Evolutionary conservation across 2,797 vertebrate species (phyloP).

Genomic region (Gymnoscopelus microlampas): DNA sequence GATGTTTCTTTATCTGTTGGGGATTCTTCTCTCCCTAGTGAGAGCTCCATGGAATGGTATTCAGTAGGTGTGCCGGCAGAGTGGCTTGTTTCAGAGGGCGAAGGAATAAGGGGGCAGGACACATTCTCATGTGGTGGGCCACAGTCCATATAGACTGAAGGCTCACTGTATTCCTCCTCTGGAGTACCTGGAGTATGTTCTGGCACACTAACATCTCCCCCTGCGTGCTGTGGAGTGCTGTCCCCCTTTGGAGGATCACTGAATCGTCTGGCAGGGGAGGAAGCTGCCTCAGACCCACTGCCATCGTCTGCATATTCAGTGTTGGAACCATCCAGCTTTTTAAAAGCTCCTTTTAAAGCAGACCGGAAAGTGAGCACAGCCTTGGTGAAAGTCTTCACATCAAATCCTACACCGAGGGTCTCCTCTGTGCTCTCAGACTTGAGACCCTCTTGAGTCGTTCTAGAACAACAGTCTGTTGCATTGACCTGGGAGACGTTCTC

Average conservation of each 20-base stretch:
- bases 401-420: constrained; percentile 81
- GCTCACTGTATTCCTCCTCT: constrained; percentile 70
- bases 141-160: constrained; percentile 58
- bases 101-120: constrained; percentile 56
- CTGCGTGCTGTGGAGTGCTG: constrained; percentile 62
- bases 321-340: constrained; percentile 84
- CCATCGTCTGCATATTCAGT: constrained; percentile 78
- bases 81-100: constrained; percentile 55
- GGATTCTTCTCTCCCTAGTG: constrained; percentile 50
- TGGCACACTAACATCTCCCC: constrained; percentile 69
- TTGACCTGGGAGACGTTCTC: constrained; percentile 55
- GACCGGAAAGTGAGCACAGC: constrained; percentile 88
- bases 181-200: constrained; percentile 73
- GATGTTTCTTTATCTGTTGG: constrained; percentile 54
- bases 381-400: constrained; percentile 86
- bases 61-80: constrained; percentile 67
- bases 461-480: constrained; percentile 50
- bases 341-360: constrained; percentile 89
- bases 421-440: constrained; percentile 76
- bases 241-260: constrained; percentile 69
- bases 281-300: constrained; percentile 66
- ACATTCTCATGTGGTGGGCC: constrained; percentile 61
- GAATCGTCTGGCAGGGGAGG: constrained; percentile 63
- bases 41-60: constrained; percentile 53
- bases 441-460: constrained; percentile 64